phyloP scores from a whole-genome alignment of 64 coral and sea anemone species.

The Dendronephthya gigantea region DNA sequence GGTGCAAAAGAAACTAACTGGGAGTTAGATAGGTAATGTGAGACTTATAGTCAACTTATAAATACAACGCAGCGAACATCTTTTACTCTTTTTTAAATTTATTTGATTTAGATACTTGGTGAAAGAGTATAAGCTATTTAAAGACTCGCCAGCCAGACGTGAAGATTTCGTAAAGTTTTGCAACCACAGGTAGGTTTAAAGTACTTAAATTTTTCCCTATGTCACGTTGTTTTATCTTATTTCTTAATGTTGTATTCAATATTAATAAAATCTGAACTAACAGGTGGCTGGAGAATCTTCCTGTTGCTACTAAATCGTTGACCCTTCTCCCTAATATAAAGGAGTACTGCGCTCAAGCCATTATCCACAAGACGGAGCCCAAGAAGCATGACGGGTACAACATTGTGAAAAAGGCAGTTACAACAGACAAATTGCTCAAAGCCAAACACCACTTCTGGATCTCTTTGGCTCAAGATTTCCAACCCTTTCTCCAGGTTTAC shows the following conservation, averaged over 20 bases:
- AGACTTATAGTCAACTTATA: not conserved
- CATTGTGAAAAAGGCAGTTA: conserved; percentile 41
- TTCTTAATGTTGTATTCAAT: conserved; percentile 13
- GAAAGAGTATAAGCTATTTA: conserved; percentile 57
- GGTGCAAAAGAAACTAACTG: conserved; percentile 35
- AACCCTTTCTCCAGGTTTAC: conserved; percentile 43
- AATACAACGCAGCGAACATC: not conserved
- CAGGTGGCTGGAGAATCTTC: not conserved
- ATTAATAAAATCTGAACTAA: not conserved
- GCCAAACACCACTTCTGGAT: conserved; percentile 77
- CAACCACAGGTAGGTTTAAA: conserved; percentile 51
- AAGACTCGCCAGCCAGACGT: conserved; percentile 55
- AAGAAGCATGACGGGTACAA: not conserved
- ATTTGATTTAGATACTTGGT: not conserved
- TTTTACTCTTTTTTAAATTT: not conserved
- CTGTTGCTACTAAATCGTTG: not conserved
- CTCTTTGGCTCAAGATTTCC: conserved; percentile 53
- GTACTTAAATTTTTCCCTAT: not conserved
- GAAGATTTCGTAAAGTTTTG: conserved; percentile 57
- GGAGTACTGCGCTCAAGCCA: not conserved
- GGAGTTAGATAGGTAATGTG: conserved; percentile 22
- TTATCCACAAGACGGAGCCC: not conserved
- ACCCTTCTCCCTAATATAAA: not conserved
- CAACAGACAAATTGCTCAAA: conserved; percentile 52
- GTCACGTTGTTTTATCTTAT: not conserved